phyloP scores from a whole-genome alignment of 2,888 invertebrate species.

The Amiota mariae region DNA sequence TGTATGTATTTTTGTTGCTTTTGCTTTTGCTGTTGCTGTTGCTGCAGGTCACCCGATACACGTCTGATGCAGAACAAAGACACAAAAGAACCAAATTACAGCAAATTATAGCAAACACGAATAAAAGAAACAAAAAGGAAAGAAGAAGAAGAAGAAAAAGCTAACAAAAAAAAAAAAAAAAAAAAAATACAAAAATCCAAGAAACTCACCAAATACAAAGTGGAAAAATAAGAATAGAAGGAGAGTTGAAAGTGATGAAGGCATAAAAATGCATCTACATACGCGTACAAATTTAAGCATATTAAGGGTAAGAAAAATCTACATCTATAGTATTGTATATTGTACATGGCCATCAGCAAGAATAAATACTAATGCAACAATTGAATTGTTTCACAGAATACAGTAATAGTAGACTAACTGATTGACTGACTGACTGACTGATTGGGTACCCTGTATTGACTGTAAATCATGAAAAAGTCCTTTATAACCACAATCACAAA shows the following conservation, averaged over 20 bases:
- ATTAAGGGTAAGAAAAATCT: slow-evolving; percentile 51
- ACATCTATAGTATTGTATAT: too few relatives aligned
- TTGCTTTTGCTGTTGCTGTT: slow-evolving; percentile 16
- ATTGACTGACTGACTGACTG: too few relatives aligned
- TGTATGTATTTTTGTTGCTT: not conserved
- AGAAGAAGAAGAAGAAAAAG: not conserved
- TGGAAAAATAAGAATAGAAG: slow-evolving; percentile 3
- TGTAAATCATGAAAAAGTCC: too few relatives aligned
- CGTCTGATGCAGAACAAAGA: not conserved
- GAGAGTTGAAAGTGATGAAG: not conserved
- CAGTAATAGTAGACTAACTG: too few relatives aligned
- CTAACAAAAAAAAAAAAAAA: not conserved
- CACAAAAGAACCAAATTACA: slow-evolving; percentile 6
- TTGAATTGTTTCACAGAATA: too few relatives aligned
- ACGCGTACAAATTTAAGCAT: not conserved
- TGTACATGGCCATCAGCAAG: slow-evolving; percentile 16
- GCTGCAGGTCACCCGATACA: not conserved
- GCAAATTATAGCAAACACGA: slow-evolving; percentile 16
- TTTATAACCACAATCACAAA: too few relatives aligned
- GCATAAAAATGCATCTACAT: not conserved
- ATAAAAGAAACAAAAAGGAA: not conserved
- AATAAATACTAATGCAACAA: too few relatives aligned
- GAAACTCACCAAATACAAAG: not conserved
- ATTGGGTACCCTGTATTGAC: too few relatives aligned
- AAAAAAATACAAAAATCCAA: not conserved